Base-by-base conservation (phyloP, 2,113 vertebrate species). In the Danionella cerebrum region DNA sequence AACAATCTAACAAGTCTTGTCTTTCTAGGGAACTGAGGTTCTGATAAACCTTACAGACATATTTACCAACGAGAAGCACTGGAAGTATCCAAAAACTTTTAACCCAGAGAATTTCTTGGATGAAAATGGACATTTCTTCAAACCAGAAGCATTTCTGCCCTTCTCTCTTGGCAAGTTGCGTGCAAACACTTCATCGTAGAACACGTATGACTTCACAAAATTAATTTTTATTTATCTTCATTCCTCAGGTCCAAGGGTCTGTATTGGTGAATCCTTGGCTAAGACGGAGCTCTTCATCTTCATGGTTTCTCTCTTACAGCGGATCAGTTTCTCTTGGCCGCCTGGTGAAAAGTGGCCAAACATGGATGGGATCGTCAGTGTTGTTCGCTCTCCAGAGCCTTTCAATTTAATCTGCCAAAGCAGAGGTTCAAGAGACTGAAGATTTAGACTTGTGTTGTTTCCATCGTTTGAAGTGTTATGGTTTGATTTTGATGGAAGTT, bases 51-150 rank as follows among this genome's bases (percentile, higher is more conserved):
- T 89, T 31, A 82, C 77, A 47, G 84, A 84, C 0, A 77, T 86
- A 70, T 74, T 89, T 39, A 78, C 63, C 33, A 84, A 89, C 0
- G 55, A 84, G 42, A 39, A 80, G 6, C 74, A 88, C 36, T 89
- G 89, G 89, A 83, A 88, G 74, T 81, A 82, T 22, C 89, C 89
- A 0, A 1, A 86, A n/a, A 79, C 75, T 4, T 90, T 90, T 58
- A 88, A 89, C 62, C 86, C 87, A 18, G 77, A 78, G n/a, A 85
- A 90, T 77, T 89, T 90, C 72, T 78, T 90, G 55, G 70, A 77
- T 5, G 77, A 65, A 11, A 54, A 77, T 0, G 63, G 72, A 8
- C 47, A 63, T 47, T 76, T 78, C 53, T 62, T 51, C 44, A 73
- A 62, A 29, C 18, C 65, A 0, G 71, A 76, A 6, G 45, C 7